Percentiles rank a stretch among this genome's conserved stretches.
Evolutionary conservation across 2,113 vertebrate species (phyloP).

Genomic region (Sinocyclocheilus rhinocerous): DNA sequence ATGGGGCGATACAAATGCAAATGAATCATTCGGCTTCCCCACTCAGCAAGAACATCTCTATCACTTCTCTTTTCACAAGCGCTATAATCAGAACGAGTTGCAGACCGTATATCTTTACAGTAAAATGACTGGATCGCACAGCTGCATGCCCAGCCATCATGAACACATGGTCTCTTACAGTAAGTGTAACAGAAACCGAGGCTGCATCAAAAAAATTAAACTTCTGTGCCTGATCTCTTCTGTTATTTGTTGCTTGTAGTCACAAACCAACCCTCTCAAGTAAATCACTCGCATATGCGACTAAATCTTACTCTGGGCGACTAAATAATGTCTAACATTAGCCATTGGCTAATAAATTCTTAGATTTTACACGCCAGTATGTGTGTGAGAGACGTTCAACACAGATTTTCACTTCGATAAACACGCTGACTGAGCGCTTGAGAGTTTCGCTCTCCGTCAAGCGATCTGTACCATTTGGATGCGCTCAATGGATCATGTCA

Average conservation of each 20-base stretch:
- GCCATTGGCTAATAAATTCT: too few species aligned
- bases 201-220: background rate
- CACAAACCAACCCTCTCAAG: too few species aligned
- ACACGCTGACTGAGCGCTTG: too few species aligned
- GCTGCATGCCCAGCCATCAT: background rate
- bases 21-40: background rate
- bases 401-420: too few species aligned
- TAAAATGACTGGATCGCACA: conserved; percentile 16
- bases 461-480: too few species aligned
- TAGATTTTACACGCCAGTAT: too few species aligned
- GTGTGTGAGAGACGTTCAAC: too few species aligned
- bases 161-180: conserved; percentile 2
- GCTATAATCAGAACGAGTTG: background rate
- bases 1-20: background rate
- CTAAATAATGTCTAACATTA: too few species aligned
- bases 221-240: background rate
- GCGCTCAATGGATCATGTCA: too few species aligned
- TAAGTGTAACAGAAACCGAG: conserved; percentile 11
- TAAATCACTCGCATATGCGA: too few species aligned
- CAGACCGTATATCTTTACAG: background rate
- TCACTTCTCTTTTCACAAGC: conserved; percentile 5
- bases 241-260: background rate
- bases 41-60: background rate
- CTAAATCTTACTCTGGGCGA: too few species aligned
- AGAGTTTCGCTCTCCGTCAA: too few species aligned